Percentiles rank a stretch among this genome's conserved stretches.
Conservation (phyloP, 2,113 vertebrate genomes). For the Embiotoca jacksoni region DNA sequence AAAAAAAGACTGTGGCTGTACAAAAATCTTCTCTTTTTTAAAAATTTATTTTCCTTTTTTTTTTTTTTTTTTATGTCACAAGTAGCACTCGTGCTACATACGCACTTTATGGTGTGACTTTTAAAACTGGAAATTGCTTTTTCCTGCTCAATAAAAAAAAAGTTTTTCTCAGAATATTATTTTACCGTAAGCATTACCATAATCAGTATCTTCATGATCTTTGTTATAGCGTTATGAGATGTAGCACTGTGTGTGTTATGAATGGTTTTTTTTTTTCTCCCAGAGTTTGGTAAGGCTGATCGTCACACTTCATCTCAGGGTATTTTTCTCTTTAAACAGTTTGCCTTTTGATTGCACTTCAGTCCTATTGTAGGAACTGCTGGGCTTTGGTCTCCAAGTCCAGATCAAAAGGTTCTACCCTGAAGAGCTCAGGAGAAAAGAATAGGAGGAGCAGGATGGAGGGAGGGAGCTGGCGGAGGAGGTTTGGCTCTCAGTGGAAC, state of each 20-base stretch:
- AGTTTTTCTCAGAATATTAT: conserved; percentile 54
- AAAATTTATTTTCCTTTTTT: conserved; percentile 1
- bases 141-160: conserved; percentile 66
- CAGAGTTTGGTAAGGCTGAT: conserved; percentile 77
- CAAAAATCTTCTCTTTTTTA: conserved; percentile 42
- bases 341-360: conserved; percentile 52
- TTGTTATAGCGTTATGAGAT: conserved; percentile 1
- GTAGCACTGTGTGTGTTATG: conserved; percentile 31
- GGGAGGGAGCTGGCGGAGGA: conserved; percentile 14
- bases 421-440: conserved; percentile 51
- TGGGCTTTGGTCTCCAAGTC: conserved; percentile 39
- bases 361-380: conserved; percentile 50
- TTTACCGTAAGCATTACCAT: conserved; percentile 56
- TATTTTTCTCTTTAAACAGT: conserved; percentile 42
- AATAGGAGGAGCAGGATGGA: conserved; percentile 12
- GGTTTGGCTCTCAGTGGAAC: conserved; percentile 70
- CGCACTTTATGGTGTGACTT: conserved; percentile 51
- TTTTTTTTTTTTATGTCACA: conserved; percentile 39
- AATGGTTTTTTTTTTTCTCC: conserved; percentile 50
- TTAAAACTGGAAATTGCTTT: conserved; percentile 65
- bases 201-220: conserved; percentile 36
- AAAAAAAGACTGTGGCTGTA: conserved; percentile 70
- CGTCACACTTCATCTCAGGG: conserved; percentile 40
- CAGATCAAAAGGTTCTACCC: conserved; percentile 61
- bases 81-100: conserved; percentile 73